These are phyloP conservation scores for Procambarus clarkii DNA, from an alignment of 1,140 invertebrate genomes.

Conservation along the genomic window DNA sequence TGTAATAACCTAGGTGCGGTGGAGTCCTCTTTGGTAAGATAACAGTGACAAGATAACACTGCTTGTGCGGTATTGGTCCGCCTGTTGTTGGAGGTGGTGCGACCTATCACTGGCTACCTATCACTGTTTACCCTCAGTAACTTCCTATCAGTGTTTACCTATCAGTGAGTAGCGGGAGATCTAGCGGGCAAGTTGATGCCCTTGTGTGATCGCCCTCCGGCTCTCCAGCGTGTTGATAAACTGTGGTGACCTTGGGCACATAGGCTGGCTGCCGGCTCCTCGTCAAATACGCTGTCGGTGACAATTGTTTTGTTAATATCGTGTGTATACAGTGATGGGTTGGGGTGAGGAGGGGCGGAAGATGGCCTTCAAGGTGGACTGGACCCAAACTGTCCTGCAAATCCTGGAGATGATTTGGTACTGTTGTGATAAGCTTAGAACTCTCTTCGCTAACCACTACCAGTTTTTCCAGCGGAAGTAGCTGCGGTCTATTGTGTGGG, in stretches of 20 bases:
- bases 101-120: not conserved
- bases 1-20: no score
- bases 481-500: no score
- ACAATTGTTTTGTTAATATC: not conserved
- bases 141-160: no score
- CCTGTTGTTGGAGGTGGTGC: no score
- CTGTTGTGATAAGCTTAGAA: conserved; percentile 49
- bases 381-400: conserved; percentile 40
- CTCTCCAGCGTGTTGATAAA: not conserved
- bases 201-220: no score
- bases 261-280: not conserved
- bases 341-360: not conserved
- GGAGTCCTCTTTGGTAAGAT: no score
- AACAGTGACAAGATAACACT: no score
- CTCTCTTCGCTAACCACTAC: conserved; percentile 36
- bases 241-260: not conserved
- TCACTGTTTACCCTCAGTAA: not conserved
- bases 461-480: no score
- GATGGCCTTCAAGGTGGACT: conserved; percentile 56
- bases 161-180: no score
- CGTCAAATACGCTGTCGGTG: no score
- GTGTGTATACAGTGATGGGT: conserved; percentile 3
- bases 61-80: no score
- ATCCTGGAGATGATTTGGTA: conserved; percentile 56
- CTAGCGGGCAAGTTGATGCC: no score